phyloP scores from a whole-genome alignment of 1,140 invertebrate genomes.

The Drosophila paulistorum region DNA sequence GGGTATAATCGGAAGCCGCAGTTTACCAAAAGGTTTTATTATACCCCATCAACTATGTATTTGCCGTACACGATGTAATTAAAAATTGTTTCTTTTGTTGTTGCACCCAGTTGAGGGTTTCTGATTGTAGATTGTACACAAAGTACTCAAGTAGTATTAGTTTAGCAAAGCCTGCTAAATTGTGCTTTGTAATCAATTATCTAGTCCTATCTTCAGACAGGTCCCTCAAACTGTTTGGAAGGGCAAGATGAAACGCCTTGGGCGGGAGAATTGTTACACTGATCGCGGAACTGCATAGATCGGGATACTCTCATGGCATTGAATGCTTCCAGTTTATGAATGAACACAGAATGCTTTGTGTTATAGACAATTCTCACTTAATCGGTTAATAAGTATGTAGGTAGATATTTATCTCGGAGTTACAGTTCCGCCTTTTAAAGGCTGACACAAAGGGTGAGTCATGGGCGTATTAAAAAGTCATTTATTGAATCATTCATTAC shows the following conservation, averaged over 20 bases:
- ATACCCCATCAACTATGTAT: not conserved
- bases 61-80: not conserved
- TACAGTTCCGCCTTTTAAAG: constrained; percentile 59
- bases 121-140: not conserved
- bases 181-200: constrained; percentile 2
- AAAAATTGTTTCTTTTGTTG: not conserved
- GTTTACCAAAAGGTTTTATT: not conserved
- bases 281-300: not conserved
- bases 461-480: constrained; percentile 35
- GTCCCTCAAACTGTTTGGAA: constrained; percentile 38
- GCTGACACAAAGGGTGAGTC: constrained; percentile 31
- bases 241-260: not conserved
- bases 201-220: constrained; percentile 28
- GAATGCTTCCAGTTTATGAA: constrained; percentile 34
- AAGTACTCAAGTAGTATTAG: not conserved
- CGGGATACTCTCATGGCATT: constrained; percentile 29
- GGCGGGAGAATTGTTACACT: not conserved
- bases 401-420: constrained; percentile 23
- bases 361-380: constrained; percentile 30
- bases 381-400: constrained; percentile 18
- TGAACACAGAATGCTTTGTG: constrained; percentile 33
- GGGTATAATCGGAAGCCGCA: not conserved
- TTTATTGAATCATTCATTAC: constrained; percentile 42
- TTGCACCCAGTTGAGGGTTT: not conserved
- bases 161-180: not conserved